Evolutionary conservation across 1,140 invertebrate species (phyloP), one percentile per base, ranked within the genome.

Genomic region (Arctopsyche grandis): DNA sequence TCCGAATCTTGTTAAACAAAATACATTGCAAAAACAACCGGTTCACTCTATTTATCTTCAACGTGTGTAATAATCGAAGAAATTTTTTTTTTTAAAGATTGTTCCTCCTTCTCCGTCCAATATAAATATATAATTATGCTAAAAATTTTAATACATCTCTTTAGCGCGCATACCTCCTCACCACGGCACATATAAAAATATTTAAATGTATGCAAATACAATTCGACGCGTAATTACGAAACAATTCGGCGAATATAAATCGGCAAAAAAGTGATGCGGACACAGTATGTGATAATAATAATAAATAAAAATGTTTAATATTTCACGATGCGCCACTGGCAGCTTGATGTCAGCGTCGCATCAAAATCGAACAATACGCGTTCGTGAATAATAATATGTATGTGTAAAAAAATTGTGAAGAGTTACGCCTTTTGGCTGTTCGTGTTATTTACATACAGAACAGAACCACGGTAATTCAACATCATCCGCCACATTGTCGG

Each of bases 341-440:
- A 7, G 21, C 26, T 38, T 38, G 29, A 74, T 79, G 80, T 81
- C 80, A 79, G 60, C 58, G 77, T 77, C 80, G 71, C 69, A 77
- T 81, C 80, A 81, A 63, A 66, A 24, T 38, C 29, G 38, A 56
- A 52, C 73, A 75, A 75, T 75, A 48, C 21, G 73, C 43, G 52
- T 58, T 38, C 29, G 29, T 38, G 29, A 38, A 38, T 38, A 38
- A 38, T 7, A 38, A 16, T 52, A 52, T 5, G 3, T 1, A 16
- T 14, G 12, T 12, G 21, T 7, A 66, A 78, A 79, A 77, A 52
- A 77, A 81, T 38, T 38, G 29, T 70, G 52, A 69, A 74, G 66
- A 82, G 80, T 79, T 82, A 82, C 80, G 80, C 80, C 80, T 82
- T 82, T 82, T 82, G 78, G 69, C 78, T 82, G 80, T 82, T 66